These are phyloP conservation scores for Pseudomyrmex flavicornis DNA, from an alignment of 1,140 invertebrate genomes.

Conservation along the genomic window DNA sequence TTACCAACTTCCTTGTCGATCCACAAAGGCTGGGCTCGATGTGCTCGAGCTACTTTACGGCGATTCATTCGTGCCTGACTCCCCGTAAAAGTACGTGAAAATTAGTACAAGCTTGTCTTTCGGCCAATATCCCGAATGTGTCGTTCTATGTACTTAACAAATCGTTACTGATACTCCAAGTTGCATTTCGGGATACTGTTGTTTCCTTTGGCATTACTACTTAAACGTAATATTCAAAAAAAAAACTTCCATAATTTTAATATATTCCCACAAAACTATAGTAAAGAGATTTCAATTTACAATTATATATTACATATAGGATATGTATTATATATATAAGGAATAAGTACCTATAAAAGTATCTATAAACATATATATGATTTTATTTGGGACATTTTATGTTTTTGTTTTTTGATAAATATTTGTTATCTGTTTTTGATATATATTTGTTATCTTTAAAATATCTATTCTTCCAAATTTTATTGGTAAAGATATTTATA, in stretches of 20 bases:
- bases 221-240: conserved; percentile 25
- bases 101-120: conserved; percentile 63
- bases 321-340: too few relatives aligned
- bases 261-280: conserved; percentile 35
- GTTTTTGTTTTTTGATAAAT: too few relatives aligned
- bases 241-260: conserved; percentile 46
- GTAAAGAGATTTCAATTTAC: not conserved
- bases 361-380: too few relatives aligned
- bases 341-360: too few relatives aligned
- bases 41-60: conserved; percentile 80
- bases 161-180: conserved; percentile 1
- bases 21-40: conserved; percentile 82
- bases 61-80: conserved; percentile 83
- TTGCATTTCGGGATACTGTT: conserved; percentile 28
- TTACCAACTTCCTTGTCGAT: conserved; percentile 70
- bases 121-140: conserved; percentile 53
- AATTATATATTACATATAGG: too few relatives aligned
- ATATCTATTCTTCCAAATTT: too few relatives aligned
- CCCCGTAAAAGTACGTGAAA: conserved; percentile 64
- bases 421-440: too few relatives aligned
- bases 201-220: conserved; percentile 20
- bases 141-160: conserved; percentile 31
- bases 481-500: too few relatives aligned
- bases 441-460: too few relatives aligned
- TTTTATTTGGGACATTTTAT: too few relatives aligned